Percentiles rank a stretch among this genome's conserved stretches.
These are phyloP conservation scores for Mormyrus iriodes DNA, from an alignment of 2,113 vertebrate genomes.

Conservation along the genomic window DNA sequence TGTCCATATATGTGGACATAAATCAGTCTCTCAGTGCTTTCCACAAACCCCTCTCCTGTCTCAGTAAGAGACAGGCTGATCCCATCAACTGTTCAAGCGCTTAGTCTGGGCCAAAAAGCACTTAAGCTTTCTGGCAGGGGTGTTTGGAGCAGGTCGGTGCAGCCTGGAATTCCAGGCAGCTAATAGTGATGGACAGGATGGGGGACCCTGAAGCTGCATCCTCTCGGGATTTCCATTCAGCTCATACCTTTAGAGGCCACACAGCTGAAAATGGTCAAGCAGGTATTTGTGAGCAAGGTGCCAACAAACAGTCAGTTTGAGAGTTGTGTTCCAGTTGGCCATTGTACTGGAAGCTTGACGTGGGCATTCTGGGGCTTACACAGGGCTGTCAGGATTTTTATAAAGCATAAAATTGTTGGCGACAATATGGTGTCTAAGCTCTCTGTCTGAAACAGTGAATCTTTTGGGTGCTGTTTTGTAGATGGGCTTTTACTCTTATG, in stretches of 20 bases:
- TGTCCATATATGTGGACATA: not conserved
- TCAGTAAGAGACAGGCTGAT: conserved; percentile 23
- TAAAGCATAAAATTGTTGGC: not conserved
- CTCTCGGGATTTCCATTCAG: conserved; percentile 6
- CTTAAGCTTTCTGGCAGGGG: conserved; percentile 41
- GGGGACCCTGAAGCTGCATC: conserved; percentile 26
- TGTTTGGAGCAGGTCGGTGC: conserved; percentile 44
- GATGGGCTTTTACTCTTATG: not conserved
- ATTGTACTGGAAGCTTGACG: not conserved
- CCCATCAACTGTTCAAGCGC: conserved; percentile 38
- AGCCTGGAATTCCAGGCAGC: conserved; percentile 30
- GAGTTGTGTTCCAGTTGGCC: not conserved
- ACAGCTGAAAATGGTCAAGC: not conserved
- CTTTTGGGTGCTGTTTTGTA: not conserved
- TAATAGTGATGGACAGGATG: conserved; percentile 26
- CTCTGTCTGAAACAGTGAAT: not conserved
- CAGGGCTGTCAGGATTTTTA: not conserved
- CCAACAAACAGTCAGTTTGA: not conserved
- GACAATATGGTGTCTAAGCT: not conserved
- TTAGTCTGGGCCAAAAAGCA: conserved; percentile 29
- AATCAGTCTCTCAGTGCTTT: not conserved
- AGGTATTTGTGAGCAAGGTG: not conserved
- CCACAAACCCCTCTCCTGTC: conserved; percentile 12
- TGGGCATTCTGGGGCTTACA: not conserved
- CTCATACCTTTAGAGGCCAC: conserved; percentile 21